Evolutionary conservation across 2,888 invertebrate species (phyloP).

Genomic region (Miltochrista miniata): DNA sequence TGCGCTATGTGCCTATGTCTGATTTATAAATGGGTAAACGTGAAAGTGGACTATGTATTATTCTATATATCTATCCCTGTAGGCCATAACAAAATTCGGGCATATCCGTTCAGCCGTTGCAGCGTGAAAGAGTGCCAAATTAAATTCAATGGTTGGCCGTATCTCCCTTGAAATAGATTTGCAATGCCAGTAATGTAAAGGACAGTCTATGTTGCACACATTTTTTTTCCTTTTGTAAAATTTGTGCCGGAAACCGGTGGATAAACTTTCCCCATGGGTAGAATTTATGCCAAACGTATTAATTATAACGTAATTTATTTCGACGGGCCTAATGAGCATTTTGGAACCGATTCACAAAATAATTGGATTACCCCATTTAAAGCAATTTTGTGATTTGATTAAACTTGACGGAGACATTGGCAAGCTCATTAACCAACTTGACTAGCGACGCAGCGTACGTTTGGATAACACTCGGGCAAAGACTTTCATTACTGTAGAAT

Average conservation of each 20-base stretch:
- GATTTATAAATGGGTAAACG: too few species aligned
- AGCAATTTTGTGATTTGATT: slow-evolving; percentile 53
- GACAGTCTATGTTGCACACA: too few species aligned
- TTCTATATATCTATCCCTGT: too few species aligned
- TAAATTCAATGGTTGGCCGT: too few species aligned
- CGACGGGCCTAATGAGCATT: slow-evolving; percentile 41
- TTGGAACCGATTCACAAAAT: slow-evolving; percentile 56
- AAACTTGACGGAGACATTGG: slow-evolving; percentile 48
- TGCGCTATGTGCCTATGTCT: too few species aligned
- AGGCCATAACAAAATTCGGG: too few species aligned
- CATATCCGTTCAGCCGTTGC: too few species aligned
- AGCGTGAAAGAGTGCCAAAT: too few species aligned
- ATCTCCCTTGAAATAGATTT: too few species aligned
- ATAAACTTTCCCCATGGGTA: slow-evolving; percentile 23
- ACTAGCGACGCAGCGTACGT: slow-evolving; percentile 24
- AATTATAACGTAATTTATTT: too few species aligned
- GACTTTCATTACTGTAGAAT: slow-evolving; percentile 34
- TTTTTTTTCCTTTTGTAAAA: not conserved
- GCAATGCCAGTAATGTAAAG: too few species aligned
- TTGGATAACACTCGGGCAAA: slow-evolving; percentile 39
- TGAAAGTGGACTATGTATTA: too few species aligned
- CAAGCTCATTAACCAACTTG: slow-evolving; percentile 43
- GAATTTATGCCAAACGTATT: slow-evolving; percentile 31
- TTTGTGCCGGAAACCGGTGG: slow-evolving; percentile 20
- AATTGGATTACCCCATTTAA: slow-evolving; percentile 57